phyloP scores from a whole-genome alignment of 2,113 vertebrate genomes.

The Neomonachus schauinslandi region DNA sequence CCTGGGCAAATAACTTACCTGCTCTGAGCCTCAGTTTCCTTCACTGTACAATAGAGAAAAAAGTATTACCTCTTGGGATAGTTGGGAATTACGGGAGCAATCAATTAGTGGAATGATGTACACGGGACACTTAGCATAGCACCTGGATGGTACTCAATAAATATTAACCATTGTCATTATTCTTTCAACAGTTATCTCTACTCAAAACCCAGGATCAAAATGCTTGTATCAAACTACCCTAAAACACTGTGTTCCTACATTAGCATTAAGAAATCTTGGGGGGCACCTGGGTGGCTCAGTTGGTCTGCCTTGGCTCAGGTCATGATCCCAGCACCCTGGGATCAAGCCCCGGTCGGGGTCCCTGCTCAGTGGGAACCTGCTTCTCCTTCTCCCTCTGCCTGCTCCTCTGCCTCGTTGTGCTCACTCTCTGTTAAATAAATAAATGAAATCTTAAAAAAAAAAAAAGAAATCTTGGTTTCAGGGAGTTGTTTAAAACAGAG shows the following conservation, averaged over 20 bases:
- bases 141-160: not conserved
- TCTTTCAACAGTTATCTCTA: not conserved
- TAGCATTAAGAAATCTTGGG: not conserved
- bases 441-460: too few relatives aligned
- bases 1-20: not conserved
- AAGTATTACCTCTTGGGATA: not conserved
- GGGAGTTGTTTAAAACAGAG: not conserved
- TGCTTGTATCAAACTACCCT: not conserved
- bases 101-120: not conserved
- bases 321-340: too few relatives aligned
- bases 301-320: too few relatives aligned
- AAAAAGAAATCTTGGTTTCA: not conserved
- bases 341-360: too few relatives aligned
- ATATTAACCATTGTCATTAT: not conserved
- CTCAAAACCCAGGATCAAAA: not conserved
- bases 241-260: not conserved
- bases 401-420: too few relatives aligned
- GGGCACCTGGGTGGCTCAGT: too few relatives aligned
- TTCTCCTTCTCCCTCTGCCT: too few relatives aligned
- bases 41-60: not conserved
- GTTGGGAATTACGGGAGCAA: not conserved
- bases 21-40: not conserved
- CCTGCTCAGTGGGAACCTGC: too few relatives aligned
- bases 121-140: not conserved
- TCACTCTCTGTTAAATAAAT: too few relatives aligned